Conservation (phyloP, 2,797 vertebrate genomes). For the Yasuhikotakia modesta region DNA sequence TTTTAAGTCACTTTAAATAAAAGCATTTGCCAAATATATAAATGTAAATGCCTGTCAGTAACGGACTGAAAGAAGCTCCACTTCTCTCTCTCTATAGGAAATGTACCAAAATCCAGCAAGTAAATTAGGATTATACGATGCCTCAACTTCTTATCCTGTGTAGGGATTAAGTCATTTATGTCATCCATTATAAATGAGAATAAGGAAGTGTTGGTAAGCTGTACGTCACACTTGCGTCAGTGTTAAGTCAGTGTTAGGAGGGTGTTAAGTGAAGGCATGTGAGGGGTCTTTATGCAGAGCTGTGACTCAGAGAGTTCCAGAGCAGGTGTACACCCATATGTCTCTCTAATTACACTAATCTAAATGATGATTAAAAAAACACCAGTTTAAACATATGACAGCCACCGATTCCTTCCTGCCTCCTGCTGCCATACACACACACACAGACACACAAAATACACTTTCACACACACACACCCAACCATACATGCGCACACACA, state of each 20-base stretch:
- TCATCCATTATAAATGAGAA: not conserved
- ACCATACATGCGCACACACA: not conserved
- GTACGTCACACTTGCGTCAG: slow-evolving; percentile 11
- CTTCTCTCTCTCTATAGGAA: not conserved
- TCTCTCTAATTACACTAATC: slow-evolving; percentile 68
- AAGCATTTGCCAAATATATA: not conserved
- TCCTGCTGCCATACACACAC: slow-evolving; percentile 60
- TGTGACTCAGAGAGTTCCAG: slow-evolving; percentile 35
- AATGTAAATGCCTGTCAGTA: not conserved
- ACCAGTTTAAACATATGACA: slow-evolving; percentile 60
- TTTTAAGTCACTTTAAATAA: no score
- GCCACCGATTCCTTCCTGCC: slow-evolving; percentile 38
- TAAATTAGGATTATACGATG: slow-evolving; percentile 32
- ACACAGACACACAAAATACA: not conserved
- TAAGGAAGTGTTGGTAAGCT: not conserved
- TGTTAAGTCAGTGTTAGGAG: not conserved
- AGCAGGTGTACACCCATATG: slow-evolving; percentile 73
- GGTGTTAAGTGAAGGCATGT: slow-evolving; percentile 3
- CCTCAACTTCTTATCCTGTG: slow-evolving; percentile 2
- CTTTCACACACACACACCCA: not conserved
- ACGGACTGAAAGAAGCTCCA: not conserved
- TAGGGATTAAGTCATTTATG: slow-evolving; percentile 11
- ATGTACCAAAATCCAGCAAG: not conserved
- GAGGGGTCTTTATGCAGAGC: slow-evolving; percentile 26
- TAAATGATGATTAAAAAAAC: slow-evolving; percentile 66